Percentiles rank a stretch among this genome's conserved stretches.
Conservation (phyloP, 2,888 invertebrate species). For the Pherbina coryleti region DNA sequence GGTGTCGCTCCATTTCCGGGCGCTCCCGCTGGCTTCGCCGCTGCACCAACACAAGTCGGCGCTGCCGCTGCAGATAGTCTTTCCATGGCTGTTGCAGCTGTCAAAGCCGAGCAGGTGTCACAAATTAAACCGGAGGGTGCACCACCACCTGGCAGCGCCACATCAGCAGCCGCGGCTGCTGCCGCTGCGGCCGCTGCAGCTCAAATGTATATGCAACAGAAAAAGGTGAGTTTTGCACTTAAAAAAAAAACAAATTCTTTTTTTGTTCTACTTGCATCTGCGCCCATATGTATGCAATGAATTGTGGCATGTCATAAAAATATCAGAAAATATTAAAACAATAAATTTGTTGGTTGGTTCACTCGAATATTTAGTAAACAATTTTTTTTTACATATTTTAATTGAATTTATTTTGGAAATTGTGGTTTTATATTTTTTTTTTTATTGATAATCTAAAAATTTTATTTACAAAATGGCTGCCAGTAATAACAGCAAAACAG, state of each 20-base stretch:
- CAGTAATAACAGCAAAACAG: conserved; percentile 7
- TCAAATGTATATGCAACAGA: conserved; percentile 67
- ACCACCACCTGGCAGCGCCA: conserved; percentile 57
- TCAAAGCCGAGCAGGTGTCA: conserved; percentile 65
- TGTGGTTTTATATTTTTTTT: not conserved
- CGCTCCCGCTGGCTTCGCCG: conserved; percentile 68
- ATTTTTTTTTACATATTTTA: not conserved
- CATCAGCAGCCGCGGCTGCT: conserved; percentile 56
- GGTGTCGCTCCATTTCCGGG: conserved; percentile 68
- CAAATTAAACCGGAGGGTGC: conserved; percentile 64
- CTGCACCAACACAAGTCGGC: conserved; percentile 64
- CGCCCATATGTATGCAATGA: conserved; percentile 45
- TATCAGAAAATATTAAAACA: not conserved
- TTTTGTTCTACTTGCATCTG: conserved; percentile 4
- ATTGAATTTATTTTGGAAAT: not conserved
- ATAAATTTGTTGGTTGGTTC: not conserved
- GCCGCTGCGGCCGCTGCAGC: conserved; percentile 54
- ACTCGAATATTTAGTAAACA: not conserved
- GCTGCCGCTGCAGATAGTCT: conserved; percentile 65
- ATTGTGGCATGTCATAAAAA: conserved; percentile 28
- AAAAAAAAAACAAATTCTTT: too few species aligned
- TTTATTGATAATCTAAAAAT: not conserved
- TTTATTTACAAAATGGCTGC: not conserved
- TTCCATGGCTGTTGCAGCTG: conserved; percentile 64
- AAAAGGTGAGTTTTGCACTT: conserved; percentile 61